A percentile compares a stretch with the other conserved stretches of the same genome.
These are phyloP conservation scores for Uropetala carovei DNA, from an alignment of 2,888 invertebrate genomes.

Conservation along the genomic window DNA sequence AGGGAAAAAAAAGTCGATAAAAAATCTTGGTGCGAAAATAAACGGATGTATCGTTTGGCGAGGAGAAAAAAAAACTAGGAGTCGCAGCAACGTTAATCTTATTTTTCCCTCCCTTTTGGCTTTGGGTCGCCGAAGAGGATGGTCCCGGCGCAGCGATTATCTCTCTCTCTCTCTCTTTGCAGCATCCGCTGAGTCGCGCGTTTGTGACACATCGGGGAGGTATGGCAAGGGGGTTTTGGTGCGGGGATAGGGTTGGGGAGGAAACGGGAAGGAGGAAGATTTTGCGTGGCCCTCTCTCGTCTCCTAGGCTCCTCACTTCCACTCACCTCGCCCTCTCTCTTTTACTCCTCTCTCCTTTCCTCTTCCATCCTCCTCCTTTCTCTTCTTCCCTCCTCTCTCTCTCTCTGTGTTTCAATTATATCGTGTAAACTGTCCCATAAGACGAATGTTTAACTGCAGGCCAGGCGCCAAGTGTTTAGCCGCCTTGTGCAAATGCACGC, in stretches of 20 bases:
- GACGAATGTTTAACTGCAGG: too few relatives aligned
- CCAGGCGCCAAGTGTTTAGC: too few relatives aligned
- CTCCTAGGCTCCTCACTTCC: background rate
- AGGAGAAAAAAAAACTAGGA: background rate
- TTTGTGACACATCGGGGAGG: conserved; percentile 16
- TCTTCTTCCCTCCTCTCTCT: too few relatives aligned
- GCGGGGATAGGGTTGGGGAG: background rate
- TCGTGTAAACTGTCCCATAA: too few relatives aligned
- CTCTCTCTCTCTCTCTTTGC: too few relatives aligned
- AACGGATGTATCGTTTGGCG: conserved; percentile 10
- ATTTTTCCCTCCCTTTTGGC: background rate
- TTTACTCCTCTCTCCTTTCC: background rate
- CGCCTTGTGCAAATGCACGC: too few relatives aligned
- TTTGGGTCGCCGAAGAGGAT: background rate
- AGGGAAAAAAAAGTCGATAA: background rate
- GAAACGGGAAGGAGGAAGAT: background rate
- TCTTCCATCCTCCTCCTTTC: background rate
- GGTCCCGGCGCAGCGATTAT: background rate
- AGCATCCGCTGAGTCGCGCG: background rate
- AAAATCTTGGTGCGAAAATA: conserved; percentile 38
- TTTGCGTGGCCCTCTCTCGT: background rate
- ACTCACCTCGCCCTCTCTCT: background rate
- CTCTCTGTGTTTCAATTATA: too few relatives aligned
- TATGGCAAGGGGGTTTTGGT: background rate
- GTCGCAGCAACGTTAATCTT: background rate